Conservation (phyloP, 2,888 invertebrate genomes). For the Dynastes hyllus region DNA sequence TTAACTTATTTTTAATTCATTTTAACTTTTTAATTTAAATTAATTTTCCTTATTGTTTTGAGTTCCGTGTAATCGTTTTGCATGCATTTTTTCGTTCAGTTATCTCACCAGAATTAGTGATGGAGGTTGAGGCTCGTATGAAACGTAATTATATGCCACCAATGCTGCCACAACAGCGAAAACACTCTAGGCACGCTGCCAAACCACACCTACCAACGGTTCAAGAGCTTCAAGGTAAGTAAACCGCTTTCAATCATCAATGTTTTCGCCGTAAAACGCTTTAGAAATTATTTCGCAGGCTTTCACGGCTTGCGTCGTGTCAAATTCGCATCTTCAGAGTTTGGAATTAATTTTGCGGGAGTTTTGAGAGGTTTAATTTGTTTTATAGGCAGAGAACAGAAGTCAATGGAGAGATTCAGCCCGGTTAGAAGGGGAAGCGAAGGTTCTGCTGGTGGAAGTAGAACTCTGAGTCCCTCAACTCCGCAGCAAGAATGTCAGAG, state of each 20-base stretch:
- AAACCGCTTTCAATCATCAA: not conserved
- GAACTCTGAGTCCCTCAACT: constrained; percentile 76
- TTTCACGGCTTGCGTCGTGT: not conserved
- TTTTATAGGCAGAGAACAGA: constrained; percentile 75
- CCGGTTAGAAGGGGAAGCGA: constrained; percentile 94
- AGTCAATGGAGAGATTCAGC: constrained; percentile 84
- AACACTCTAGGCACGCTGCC: constrained; percentile 75
- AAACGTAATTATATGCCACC: constrained; percentile 84
- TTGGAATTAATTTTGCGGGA: not conserved
- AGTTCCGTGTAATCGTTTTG: constrained; percentile 62
- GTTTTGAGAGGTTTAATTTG: not conserved
- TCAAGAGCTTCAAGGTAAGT: constrained; percentile 80
- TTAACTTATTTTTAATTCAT: constrained; percentile 56
- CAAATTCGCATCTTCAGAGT: not conserved
- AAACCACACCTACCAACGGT: constrained; percentile 78
- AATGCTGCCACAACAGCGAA: constrained; percentile 72
- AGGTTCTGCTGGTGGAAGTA: constrained; percentile 75
- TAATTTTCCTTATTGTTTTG: constrained; percentile 63
- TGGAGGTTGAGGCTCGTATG: constrained; percentile 93
- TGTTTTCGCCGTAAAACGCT: not conserved
- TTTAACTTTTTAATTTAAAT: constrained; percentile 57
- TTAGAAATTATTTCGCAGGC: not conserved
- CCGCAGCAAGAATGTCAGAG: constrained; percentile 88
- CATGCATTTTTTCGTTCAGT: constrained; percentile 75
- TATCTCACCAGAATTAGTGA: constrained; percentile 90